A percentile compares a stretch with the other conserved stretches of the same genome.
Evolutionary conservation across 1,140 invertebrate species (phyloP).

Genomic region (Zaprionus camerounensis): DNA sequence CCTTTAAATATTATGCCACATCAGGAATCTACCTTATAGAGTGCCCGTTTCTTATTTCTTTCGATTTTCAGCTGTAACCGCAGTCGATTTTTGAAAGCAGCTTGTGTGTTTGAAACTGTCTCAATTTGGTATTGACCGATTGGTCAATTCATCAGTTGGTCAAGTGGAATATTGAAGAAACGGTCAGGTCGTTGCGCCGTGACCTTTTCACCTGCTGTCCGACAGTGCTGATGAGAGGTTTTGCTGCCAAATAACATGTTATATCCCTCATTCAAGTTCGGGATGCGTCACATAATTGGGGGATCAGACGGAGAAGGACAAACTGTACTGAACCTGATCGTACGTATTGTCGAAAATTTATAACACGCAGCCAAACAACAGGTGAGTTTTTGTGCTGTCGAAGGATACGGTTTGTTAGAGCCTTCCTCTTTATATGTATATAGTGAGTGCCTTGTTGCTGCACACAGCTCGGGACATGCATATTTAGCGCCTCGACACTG

Average conservation of each 20-base stretch:
- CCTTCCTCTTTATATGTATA: background rate
- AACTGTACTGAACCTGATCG: slow-evolving; percentile 9
- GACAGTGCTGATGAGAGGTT: slow-evolving; percentile 46
- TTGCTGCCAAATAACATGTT: slow-evolving; percentile 64
- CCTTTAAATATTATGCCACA: background rate
- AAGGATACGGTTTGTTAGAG: slow-evolving; percentile 68
- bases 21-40: too few species aligned
- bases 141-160: slow-evolving; percentile 7
- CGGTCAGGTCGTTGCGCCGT: slow-evolving; percentile 21
- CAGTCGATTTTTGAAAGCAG: slow-evolving; percentile 22
- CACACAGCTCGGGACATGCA: slow-evolving; percentile 27
- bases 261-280: slow-evolving; percentile 3
- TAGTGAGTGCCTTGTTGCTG: slow-evolving; percentile 7
- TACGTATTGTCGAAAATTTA: slow-evolving; percentile 34
- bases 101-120: slow-evolving; percentile 8
- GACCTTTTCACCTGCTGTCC: slow-evolving; percentile 64
- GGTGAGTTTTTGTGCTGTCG: slow-evolving; percentile 50
- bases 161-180: slow-evolving; percentile 4
- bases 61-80: slow-evolving; percentile 54
- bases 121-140: slow-evolving; percentile 10
- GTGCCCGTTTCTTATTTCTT: background rate
- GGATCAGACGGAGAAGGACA: slow-evolving; percentile 15
- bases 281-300: slow-evolving; percentile 46
- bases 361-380: slow-evolving; percentile 65
- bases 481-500: slow-evolving; percentile 40